Evolutionary conservation across 2,797 vertebrate genomes (phyloP).

Genomic region (Gila robusta): DNA sequence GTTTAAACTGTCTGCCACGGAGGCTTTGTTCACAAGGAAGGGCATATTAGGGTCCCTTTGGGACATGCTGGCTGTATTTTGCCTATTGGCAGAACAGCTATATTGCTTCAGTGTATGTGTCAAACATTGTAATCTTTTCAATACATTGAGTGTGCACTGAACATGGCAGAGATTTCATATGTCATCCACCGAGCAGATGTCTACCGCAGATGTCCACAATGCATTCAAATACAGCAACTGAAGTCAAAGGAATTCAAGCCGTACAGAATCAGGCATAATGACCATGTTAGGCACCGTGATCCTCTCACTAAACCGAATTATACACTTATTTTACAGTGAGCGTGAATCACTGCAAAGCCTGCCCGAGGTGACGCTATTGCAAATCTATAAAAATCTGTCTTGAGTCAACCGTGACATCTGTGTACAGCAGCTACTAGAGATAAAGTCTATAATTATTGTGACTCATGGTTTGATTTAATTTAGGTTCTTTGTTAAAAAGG

Average conservation of each 20-base stretch:
- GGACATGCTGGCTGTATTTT: slow-evolving; percentile 26
- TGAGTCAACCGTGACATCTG: slow-evolving; percentile 38
- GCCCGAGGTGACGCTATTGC: slow-evolving; percentile 26
- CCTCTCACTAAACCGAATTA: slow-evolving; percentile 28
- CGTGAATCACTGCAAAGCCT: slow-evolving; percentile 24
- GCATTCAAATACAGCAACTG: slow-evolving; percentile 18
- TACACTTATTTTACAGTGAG: slow-evolving; percentile 30
- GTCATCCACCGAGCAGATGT: slow-evolving; percentile 55
- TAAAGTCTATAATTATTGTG: slow-evolving; percentile 55
- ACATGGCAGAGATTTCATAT: slow-evolving; percentile 48
- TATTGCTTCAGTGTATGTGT: slow-evolving; percentile 20
- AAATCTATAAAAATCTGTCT: slow-evolving; percentile 50
- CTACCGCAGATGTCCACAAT: slow-evolving; percentile 55
- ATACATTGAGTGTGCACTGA: slow-evolving; percentile 37
- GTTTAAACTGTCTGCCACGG: slow-evolving; percentile 20
- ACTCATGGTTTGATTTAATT: slow-evolving; percentile 52
- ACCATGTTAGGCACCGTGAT: slow-evolving; percentile 1
- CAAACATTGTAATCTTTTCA: slow-evolving; percentile 42
- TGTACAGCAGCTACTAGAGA: slow-evolving; percentile 35
- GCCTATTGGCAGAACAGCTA: slow-evolving; percentile 31
- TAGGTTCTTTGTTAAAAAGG: slow-evolving; percentile 39
- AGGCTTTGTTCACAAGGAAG: slow-evolving; percentile 1
- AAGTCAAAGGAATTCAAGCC: slow-evolving; percentile 12
- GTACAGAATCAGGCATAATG: slow-evolving; percentile 11
- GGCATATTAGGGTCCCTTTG: neutral